Evolutionary conservation across 2,888 invertebrate species (phyloP), one percentile per base, ranked within the genome.

Genomic region (Pandemis corylana): DNA sequence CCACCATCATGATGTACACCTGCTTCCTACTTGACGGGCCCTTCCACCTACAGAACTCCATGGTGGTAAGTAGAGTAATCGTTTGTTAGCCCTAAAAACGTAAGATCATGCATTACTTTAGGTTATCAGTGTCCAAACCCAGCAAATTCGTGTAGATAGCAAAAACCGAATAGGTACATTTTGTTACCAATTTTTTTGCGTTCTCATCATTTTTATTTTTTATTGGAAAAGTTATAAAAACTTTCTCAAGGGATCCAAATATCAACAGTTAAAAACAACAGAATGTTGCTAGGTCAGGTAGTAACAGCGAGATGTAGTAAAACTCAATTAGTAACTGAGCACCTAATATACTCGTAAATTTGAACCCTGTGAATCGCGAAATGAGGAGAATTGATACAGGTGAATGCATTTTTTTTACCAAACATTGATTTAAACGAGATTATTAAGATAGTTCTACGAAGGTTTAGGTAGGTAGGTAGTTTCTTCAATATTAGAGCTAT

Each of bases 1-100:
- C 98, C 13, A 96, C 97, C 80, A 95, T 97, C 80, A 97, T 97
- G 97, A 96, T 97, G 90, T 95, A 97, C 83, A 97, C 96, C 63
- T 96, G 96, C 76, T 97, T 96, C 85, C 95, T 96, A 79, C 96
- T 97, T 94, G 97, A 97, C 82, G 97, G 97, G 46, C 96, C 97
- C 0, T 92, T 97, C 63, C 97, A 97, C 86, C 92, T 98, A 76
- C 96, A 97, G 87, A 96, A 97, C 85, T 95, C 96, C n/a, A 94
- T 97, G 78, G 96, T 97, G 87, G 97, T 97, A 86, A 95, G 96
- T 95, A 79, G 20, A n/a, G 56, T 56, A 13, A 5, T 13, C 49
- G 12, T 13, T 49, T 20, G 20, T 20, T 20, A 1, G 4, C 13
- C 49, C 5, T 13, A 13, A 49, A 49, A 49, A 13, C 12, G 2